These are phyloP conservation scores for Poecilus cupreus DNA, from an alignment of 2,888 invertebrate species.

Conservation along the genomic window DNA sequence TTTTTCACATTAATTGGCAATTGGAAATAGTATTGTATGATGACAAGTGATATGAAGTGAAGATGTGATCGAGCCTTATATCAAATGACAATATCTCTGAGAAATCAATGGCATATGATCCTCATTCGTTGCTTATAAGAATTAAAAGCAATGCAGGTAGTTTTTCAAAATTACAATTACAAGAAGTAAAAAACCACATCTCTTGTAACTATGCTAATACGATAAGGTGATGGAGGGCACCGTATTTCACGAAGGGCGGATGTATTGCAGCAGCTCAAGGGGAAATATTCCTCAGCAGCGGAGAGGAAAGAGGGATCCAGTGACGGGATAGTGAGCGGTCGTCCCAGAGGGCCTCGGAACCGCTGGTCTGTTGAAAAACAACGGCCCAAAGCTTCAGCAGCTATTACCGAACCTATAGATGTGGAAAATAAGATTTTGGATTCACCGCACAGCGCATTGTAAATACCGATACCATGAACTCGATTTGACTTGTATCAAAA, in stretches of 20 bases:
- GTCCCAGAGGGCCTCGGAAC: slow-evolving; percentile 21
- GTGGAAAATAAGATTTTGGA: slow-evolving; percentile 70
- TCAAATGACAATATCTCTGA: too few relatives aligned
- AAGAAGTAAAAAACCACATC: too few relatives aligned
- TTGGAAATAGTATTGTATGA: too few relatives aligned
- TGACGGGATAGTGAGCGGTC: background rate
- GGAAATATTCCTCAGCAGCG: background rate
- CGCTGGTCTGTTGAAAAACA: slow-evolving; percentile 55
- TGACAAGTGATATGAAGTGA: too few relatives aligned
- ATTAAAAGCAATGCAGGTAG: too few relatives aligned
- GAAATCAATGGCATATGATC: too few relatives aligned
- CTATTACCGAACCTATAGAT: slow-evolving; percentile 70
- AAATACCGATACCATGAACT: slow-evolving; percentile 29
- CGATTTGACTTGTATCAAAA: background rate
- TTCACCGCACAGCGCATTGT: slow-evolving; percentile 14
- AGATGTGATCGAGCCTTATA: too few relatives aligned
- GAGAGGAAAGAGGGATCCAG: background rate
- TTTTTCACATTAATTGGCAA: too few relatives aligned
- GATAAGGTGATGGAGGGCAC: background rate
- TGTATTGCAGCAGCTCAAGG: background rate
- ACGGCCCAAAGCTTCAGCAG: slow-evolving; percentile 57
- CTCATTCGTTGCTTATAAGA: too few relatives aligned
- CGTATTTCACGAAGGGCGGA: background rate
- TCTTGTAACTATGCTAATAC: too few relatives aligned
- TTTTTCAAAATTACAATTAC: too few relatives aligned